A percentile compares a stretch with the other conserved stretches of the same genome.
Evolutionary conservation across 2,113 vertebrate genomes (phyloP).

Genomic region (Clarias gariepinus): DNA sequence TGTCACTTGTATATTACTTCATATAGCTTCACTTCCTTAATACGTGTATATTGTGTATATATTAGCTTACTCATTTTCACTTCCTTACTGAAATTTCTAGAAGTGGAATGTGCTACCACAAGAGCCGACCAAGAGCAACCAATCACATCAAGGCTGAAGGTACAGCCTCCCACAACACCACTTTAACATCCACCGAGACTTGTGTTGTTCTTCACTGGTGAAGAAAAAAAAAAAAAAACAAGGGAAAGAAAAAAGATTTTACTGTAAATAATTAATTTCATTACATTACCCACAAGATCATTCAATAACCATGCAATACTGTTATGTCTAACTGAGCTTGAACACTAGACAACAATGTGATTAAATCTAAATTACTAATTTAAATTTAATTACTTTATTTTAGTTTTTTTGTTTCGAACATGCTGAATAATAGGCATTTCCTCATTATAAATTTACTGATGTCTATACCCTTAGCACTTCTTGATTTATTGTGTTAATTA

Average conservation of each 20-base stretch:
- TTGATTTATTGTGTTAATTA: neutral
- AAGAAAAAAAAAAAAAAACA: conserved; percentile 20
- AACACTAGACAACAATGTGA: neutral
- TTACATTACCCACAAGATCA: conserved; percentile 15
- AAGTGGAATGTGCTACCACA: neutral
- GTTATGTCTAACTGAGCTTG: neutral
- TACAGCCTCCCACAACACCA: neutral
- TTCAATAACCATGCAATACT: neutral
- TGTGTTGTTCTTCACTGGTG: conserved; percentile 17
- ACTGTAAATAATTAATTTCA: conserved; percentile 14
- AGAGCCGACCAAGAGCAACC: neutral
- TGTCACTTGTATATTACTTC: neutral
- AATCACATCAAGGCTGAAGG: conserved; percentile 4
- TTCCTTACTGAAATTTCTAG: neutral
- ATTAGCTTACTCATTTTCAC: neutral
- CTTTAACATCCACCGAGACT: conserved; percentile 24
- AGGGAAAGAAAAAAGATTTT: conserved; percentile 27
- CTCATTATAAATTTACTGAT: neutral
- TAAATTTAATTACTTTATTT: neutral
- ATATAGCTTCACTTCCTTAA: neutral
- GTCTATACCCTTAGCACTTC: neutral
- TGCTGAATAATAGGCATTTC: conserved; percentile 1
- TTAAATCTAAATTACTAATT: too few species aligned
- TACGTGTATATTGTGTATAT: neutral
- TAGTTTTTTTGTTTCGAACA: neutral